phyloP scores from a whole-genome alignment of 1,140 invertebrate species.

The Meloidogyne exigua region DNA sequence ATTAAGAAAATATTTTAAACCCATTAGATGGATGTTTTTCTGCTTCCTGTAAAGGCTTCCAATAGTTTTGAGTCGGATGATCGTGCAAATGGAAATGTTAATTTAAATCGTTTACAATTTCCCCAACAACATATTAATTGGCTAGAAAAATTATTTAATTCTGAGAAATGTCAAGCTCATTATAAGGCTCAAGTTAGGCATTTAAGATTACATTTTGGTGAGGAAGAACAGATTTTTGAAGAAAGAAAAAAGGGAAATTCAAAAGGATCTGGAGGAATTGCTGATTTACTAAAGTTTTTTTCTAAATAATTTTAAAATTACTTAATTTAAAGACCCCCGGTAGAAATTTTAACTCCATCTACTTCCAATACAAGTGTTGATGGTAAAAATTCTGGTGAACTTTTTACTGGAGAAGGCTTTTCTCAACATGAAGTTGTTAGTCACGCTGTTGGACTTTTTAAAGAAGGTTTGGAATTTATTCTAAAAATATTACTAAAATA shows the following conservation, averaged over 20 bases:
- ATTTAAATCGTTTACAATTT: slow-evolving; percentile 23
- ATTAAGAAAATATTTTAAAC: background rate
- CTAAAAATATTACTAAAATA: no score
- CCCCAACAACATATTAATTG: slow-evolving; percentile 14
- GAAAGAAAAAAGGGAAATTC: background rate
- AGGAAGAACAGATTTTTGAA: background rate
- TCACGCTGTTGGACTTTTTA: slow-evolving; percentile 23
- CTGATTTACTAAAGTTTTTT: slow-evolving; percentile 15
- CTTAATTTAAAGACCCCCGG: background rate
- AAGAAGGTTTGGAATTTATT: slow-evolving; percentile 15
- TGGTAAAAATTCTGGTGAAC: background rate
- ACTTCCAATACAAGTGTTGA: background rate
- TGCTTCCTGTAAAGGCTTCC: background rate
- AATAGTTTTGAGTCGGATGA: background rate
- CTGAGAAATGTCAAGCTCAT: slow-evolving; percentile 10
- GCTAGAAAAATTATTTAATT: slow-evolving; percentile 11
- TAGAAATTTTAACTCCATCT: background rate
- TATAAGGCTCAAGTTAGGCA: slow-evolving; percentile 25
- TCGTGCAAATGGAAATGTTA: background rate
- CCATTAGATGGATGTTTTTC: slow-evolving; percentile 11
- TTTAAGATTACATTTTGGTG: slow-evolving; percentile 12
- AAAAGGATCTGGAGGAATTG: slow-evolving; percentile 18
- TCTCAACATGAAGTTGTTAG: slow-evolving; percentile 21
- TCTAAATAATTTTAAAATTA: background rate
- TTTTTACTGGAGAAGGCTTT: slow-evolving; percentile 25